phyloP scores from a whole-genome alignment of 2,113 vertebrate species.

The Nettapus auritus region DNA sequence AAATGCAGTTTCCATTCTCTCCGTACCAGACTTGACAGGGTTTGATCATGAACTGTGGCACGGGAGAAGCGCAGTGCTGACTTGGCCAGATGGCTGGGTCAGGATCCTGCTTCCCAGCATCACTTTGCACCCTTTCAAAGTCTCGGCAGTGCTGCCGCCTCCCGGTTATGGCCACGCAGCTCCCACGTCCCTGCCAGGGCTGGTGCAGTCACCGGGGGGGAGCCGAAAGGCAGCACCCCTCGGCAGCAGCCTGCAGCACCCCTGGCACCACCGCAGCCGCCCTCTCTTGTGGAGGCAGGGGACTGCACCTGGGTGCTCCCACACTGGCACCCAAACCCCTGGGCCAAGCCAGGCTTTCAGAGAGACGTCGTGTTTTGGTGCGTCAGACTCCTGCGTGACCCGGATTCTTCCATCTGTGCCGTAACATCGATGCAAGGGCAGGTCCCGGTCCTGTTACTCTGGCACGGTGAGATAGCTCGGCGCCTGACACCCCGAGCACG shows the following conservation, averaged over 20 bases:
- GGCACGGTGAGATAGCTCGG: background rate
- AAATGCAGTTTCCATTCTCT: background rate
- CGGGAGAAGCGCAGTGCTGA: background rate
- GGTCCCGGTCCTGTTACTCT: background rate
- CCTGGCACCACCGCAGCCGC: background rate
- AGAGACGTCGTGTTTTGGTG: accelerated
- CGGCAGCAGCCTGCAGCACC: accelerated
- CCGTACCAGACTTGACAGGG: background rate
- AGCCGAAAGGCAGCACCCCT: background rate
- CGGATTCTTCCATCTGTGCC: background rate
- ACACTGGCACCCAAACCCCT: accelerated
- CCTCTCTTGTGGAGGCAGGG: background rate
- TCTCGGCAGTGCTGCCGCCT: background rate
- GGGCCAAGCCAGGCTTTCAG: background rate
- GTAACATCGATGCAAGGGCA: background rate
- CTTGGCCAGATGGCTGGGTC: background rate
- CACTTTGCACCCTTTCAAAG: background rate
- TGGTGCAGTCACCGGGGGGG: background rate
- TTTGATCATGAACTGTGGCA: background rate
- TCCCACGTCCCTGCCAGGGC: background rate
- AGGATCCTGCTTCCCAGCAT: background rate
- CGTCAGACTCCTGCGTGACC: accelerated
- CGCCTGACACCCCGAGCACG: background rate
- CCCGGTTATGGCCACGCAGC: accelerated
- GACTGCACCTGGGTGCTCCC: background rate